Percentiles rank a stretch among this genome's conserved stretches.
phyloP scores from a whole-genome alignment of 2,888 invertebrate genomes.

The Leptothorax acervorum region DNA sequence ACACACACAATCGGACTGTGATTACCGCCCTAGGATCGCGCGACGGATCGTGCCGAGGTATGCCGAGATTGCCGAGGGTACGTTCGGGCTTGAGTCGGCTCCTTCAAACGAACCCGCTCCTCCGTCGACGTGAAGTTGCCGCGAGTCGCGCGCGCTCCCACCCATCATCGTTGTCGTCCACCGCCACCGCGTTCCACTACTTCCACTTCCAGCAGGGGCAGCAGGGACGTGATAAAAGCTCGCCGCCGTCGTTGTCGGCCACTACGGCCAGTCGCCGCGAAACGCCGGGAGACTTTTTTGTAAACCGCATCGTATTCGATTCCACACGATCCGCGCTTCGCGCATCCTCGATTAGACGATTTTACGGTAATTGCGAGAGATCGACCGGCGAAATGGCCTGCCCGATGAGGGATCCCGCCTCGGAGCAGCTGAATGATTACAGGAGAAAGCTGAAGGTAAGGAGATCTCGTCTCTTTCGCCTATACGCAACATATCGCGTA shows the following conservation, averaged over 20 bases:
- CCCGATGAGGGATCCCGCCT: slow-evolving; percentile 87
- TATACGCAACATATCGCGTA: not conserved
- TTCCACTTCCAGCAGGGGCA: slow-evolving; percentile 22
- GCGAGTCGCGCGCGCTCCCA: not conserved
- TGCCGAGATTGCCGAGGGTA: slow-evolving; percentile 56
- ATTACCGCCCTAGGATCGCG: not conserved
- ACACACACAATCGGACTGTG: not conserved
- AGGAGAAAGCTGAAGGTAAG: slow-evolving; percentile 88
- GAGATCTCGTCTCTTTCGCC: not conserved
- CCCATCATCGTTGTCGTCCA: not conserved
- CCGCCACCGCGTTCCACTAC: too few relatives aligned
- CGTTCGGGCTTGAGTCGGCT: slow-evolving; percentile 32
- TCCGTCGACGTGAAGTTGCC: slow-evolving; percentile 25
- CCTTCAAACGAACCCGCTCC: slow-evolving; percentile 39
- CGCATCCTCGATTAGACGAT: not conserved
- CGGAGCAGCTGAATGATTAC: slow-evolving; percentile 89
- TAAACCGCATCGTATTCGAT: slow-evolving; percentile 4
- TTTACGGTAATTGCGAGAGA: slow-evolving; percentile 45
- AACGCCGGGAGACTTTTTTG: not conserved
- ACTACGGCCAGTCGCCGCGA: slow-evolving; percentile 53
- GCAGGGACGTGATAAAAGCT: slow-evolving; percentile 75
- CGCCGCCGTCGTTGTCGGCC: slow-evolving; percentile 59
- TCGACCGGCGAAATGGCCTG: slow-evolving; percentile 81
- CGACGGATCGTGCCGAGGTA: slow-evolving; percentile 22
- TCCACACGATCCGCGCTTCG: not conserved